phyloP scores from a whole-genome alignment of 1,140 invertebrate genomes.

The Ptiloglossa arizonensis region DNA sequence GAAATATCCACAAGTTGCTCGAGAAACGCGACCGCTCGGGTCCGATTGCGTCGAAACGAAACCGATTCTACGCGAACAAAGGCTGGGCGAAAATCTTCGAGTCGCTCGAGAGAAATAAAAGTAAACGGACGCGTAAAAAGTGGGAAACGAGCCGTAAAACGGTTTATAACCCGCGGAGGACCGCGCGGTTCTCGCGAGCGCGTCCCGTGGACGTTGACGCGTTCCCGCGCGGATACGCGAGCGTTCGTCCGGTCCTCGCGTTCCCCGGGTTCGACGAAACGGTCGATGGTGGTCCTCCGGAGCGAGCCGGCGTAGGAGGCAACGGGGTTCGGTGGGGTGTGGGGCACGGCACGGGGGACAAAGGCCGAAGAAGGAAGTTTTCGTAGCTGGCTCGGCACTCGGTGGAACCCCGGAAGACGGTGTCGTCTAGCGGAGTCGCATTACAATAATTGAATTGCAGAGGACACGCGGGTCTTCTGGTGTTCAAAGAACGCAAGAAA shows the following conservation, averaged over 20 bases:
- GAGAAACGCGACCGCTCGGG: too few relatives aligned
- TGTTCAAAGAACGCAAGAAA: slow-evolving; percentile 75
- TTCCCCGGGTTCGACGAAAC: too few relatives aligned
- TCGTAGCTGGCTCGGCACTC: slow-evolving; percentile 54
- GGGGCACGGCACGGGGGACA: too few relatives aligned
- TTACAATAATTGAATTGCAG: slow-evolving; percentile 78
- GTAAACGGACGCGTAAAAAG: slow-evolving; percentile 13
- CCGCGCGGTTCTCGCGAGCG: not conserved
- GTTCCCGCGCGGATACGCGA: too few relatives aligned
- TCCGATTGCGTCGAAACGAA: too few relatives aligned
- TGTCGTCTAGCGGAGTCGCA: slow-evolving; percentile 64
- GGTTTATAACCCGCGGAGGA: not conserved
- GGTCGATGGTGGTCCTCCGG: too few relatives aligned
- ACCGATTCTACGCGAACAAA: not conserved
- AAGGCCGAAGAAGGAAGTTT: slow-evolving; percentile 12
- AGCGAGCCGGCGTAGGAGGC: too few relatives aligned
- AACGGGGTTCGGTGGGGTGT: too few relatives aligned
- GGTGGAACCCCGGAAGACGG: slow-evolving; percentile 50
- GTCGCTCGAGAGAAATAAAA: slow-evolving; percentile 8
- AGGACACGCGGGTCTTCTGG: slow-evolving; percentile 74
- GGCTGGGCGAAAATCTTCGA: not conserved
- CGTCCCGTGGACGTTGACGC: too few relatives aligned
- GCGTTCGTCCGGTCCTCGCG: too few relatives aligned
- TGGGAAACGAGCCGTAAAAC: slow-evolving; percentile 36
- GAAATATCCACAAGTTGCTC: too few relatives aligned